A percentile compares a stretch with the other conserved stretches of the same genome.
Evolutionary conservation across 2,888 invertebrate genomes (phyloP).

Genomic region (Tholera decimalis): DNA sequence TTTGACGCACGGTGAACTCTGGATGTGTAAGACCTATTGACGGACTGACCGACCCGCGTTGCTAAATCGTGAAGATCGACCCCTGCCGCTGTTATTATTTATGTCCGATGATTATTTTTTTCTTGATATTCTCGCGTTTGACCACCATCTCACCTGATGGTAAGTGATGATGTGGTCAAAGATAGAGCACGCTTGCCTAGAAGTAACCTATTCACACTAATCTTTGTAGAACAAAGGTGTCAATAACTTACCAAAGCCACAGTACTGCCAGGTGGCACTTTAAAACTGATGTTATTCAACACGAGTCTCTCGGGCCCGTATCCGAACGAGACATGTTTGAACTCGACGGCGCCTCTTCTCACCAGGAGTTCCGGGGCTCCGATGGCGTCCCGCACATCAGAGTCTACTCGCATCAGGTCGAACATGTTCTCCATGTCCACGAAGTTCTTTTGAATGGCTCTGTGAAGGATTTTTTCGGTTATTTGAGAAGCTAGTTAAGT

Average conservation of each 20-base stretch:
- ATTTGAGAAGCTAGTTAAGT: neutral
- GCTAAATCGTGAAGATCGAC: too few species aligned
- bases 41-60: too few species aligned
- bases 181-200: too few species aligned
- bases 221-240: neutral
- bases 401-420: constrained; percentile 96
- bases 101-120: too few species aligned
- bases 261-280: constrained; percentile 96
- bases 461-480: constrained; percentile 71
- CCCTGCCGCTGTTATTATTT: too few species aligned
- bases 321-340: constrained; percentile 97
- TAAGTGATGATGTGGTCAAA: too few species aligned
- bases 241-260: constrained; percentile 93
- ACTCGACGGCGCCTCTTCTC: constrained; percentile 95
- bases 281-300: constrained; percentile 95
- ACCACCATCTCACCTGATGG: too few species aligned
- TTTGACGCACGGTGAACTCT: too few species aligned
- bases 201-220: too few species aligned
- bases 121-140: too few species aligned
- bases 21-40: too few species aligned
- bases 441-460: constrained; percentile 99
- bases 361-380: constrained; percentile 94
- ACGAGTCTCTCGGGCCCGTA: constrained; percentile 96
- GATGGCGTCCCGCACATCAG: constrained; percentile 96
- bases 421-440: constrained; percentile 99